Evolutionary conservation across 2,888 invertebrate genomes (phyloP).

Genomic region (Taphrorychus bicolor): DNA sequence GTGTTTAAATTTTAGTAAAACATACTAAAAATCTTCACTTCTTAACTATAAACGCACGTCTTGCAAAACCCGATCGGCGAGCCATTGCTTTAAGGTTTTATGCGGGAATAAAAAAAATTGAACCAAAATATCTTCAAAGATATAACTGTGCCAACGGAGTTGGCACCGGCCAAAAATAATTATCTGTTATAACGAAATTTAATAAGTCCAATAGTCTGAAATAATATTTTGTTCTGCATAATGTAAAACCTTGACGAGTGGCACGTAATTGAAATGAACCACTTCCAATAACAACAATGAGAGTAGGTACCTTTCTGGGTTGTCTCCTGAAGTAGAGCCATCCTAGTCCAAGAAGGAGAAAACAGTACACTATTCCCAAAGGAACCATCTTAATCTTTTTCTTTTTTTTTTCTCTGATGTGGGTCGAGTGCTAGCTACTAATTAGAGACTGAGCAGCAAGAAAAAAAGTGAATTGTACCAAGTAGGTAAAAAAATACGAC

Average conservation of each 20-base stretch:
- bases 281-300: not conserved
- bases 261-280: not conserved
- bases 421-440: not conserved
- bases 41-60: not conserved
- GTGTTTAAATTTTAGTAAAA: not conserved
- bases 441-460: not conserved
- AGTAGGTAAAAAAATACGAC: not conserved
- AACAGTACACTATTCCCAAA: not conserved
- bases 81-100: conserved; percentile 6
- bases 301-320: not conserved
- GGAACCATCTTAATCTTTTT: not conserved
- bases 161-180: conserved; percentile 36
- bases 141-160: conserved; percentile 33
- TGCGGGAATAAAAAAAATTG: conserved; percentile 25
- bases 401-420: not conserved
- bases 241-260: too few relatives aligned
- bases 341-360: not conserved
- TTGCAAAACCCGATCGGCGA: not conserved
- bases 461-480: too few relatives aligned
- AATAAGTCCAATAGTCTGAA: conserved; percentile 14
- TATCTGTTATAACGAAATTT: conserved; percentile 28
- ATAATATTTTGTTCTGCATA: conserved; percentile 13
- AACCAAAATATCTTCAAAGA: conserved; percentile 35
- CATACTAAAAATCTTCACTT: not conserved
- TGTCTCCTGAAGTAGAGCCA: not conserved